Conservation (phyloP, 37 sponge, comb jelly and placozoan genomes). For the Ianthella basta region DNA sequence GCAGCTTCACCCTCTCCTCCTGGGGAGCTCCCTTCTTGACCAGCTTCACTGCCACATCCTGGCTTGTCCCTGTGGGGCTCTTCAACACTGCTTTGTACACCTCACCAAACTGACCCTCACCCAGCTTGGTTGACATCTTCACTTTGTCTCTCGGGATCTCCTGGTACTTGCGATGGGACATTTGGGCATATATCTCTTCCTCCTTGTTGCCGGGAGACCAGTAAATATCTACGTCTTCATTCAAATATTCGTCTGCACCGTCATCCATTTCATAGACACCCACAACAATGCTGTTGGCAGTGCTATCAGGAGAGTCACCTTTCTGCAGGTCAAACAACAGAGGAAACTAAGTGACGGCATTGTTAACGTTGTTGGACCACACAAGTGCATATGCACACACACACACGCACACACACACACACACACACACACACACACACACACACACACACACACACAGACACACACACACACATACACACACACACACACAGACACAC, state of each 20-base stretch:
- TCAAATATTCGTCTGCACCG: no score
- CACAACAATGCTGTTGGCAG: no score
- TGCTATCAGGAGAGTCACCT: no score
- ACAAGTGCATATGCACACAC: conserved; percentile 2
- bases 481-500: background rate
- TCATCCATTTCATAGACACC: no score
- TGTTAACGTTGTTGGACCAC: background rate
- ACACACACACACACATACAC: background rate
- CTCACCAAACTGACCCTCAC: conserved; percentile 4
- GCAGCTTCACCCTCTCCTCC: background rate
- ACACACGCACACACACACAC: conserved; percentile 26
- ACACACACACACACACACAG: background rate
- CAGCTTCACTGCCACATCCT: conserved; percentile 8
- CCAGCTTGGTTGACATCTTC: background rate
- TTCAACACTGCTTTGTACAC: conserved; percentile 24
- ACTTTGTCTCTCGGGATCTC: background rate
- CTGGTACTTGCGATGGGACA: background rate
- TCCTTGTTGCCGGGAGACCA: background rate
- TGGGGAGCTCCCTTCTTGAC: conserved; percentile 8
- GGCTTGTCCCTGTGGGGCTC: background rate
- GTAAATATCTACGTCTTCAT: no score
- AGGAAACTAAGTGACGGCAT: background rate
- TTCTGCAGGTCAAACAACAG: no score
- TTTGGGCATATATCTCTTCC: conserved; percentile 17
- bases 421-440: conserved; percentile 20